A percentile compares a stretch with the other conserved stretches of the same genome.
These are phyloP conservation scores for Chelonoidis abingdonii DNA, from an alignment of 2,113 vertebrate species.

Conservation along the genomic window DNA sequence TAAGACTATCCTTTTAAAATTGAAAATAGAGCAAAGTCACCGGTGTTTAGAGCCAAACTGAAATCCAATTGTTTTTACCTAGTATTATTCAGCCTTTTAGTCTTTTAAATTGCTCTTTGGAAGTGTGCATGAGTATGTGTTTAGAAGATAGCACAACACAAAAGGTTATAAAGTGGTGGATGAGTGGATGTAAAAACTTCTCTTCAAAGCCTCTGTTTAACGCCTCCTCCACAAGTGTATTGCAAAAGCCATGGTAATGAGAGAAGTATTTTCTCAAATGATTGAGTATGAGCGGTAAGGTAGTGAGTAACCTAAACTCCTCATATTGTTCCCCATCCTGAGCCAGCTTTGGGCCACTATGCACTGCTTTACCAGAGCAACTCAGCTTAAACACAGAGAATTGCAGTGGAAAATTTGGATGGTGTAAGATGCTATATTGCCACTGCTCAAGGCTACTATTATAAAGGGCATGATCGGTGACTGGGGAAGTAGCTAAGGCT, in stretches of 20 bases:
- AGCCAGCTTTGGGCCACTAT: neutral
- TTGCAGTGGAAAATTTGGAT: neutral
- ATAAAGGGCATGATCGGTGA: accelerated
- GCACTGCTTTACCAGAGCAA: neutral
- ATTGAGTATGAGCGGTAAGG: neutral
- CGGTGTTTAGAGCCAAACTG: neutral
- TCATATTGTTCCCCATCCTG: accelerated
- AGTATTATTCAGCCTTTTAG: conserved; percentile 27
- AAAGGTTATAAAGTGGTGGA: accelerated
- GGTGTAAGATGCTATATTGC: neutral
- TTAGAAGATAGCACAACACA: neutral
- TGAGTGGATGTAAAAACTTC: neutral
- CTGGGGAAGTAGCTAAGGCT: neutral
- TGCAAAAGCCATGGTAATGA: accelerated
- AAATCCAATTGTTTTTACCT: neutral
- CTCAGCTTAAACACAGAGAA: neutral
- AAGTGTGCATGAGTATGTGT: neutral
- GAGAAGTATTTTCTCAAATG: neutral
- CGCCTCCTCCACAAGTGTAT: neutral
- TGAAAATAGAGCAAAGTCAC: neutral
- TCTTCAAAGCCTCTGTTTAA: neutral
- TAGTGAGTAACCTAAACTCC: neutral
- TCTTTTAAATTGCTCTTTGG: conserved; percentile 22
- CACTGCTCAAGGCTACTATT: neutral
- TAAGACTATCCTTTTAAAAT: neutral